Conservation (phyloP, 2,888 invertebrate genomes). For the Latrodectus hesperus region DNA sequence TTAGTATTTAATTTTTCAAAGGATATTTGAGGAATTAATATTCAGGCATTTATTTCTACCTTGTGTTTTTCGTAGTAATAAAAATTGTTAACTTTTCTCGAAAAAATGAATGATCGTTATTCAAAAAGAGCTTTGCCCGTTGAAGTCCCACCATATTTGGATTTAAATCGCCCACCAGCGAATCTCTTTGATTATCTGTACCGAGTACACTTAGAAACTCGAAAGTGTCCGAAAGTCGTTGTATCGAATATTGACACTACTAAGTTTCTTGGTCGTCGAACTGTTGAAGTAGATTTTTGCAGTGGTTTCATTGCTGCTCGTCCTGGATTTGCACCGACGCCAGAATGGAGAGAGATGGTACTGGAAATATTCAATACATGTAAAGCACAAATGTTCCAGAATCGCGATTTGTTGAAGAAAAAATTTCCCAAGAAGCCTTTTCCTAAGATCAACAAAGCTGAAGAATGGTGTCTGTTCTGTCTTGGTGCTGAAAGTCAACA, state of each 20-base stretch:
- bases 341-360: conserved; percentile 83
- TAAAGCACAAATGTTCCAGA: conserved; percentile 75
- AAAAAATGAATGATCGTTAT: neutral
- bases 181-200: conserved; percentile 54
- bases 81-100: no score
- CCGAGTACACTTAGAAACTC: conserved; percentile 77
- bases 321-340: conserved; percentile 75
- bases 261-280: conserved; percentile 74
- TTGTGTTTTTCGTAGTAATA: no score
- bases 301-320: conserved; percentile 77
- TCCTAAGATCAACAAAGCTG: neutral
- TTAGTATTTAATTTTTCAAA: no score
- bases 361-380: conserved; percentile 81
- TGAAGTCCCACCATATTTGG: conserved; percentile 23
- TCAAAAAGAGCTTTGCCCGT: conserved; percentile 41
- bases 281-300: conserved; percentile 72
- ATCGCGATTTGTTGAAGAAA: conserved; percentile 3
- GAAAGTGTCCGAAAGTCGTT: conserved; percentile 78
- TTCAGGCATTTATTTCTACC: no score
- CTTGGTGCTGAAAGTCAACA: conserved; percentile 11
- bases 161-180: conserved; percentile 25
- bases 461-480: conserved; percentile 40
- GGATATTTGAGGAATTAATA: no score
- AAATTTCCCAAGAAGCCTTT: conserved; percentile 25
- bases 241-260: conserved; percentile 78